Conservation (phyloP, 2,888 invertebrate species). For the Epicampocera succincta region DNA sequence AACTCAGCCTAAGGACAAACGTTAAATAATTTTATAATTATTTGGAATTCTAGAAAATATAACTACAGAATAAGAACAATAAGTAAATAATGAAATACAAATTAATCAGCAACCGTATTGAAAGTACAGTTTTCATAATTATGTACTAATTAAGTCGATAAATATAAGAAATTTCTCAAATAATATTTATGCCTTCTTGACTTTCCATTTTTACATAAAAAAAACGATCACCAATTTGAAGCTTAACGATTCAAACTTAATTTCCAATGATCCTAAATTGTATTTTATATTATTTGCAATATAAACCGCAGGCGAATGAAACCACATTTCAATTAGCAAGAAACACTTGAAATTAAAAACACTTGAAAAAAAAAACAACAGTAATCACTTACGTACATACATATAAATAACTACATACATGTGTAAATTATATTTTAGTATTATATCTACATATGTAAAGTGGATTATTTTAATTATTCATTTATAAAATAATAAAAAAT, state of each 20-base stretch:
- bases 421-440: slow-evolving; percentile 51
- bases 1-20: slow-evolving; percentile 71
- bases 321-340: slow-evolving; percentile 20
- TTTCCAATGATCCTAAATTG: slow-evolving; percentile 26
- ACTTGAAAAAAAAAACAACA: slow-evolving; percentile 19
- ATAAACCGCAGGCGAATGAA: slow-evolving; percentile 38
- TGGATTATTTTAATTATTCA: slow-evolving; percentile 39
- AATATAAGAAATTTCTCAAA: slow-evolving; percentile 26
- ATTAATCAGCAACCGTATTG: neutral
- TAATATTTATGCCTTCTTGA: slow-evolving; percentile 53
- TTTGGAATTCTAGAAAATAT: slow-evolving; percentile 10
- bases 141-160: slow-evolving; percentile 43
- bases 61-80: slow-evolving; percentile 24
- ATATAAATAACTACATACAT: slow-evolving; percentile 23
- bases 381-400: slow-evolving; percentile 15
- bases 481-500: slow-evolving; percentile 44
- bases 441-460: neutral
- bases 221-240: neutral
- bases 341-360: slow-evolving; percentile 23
- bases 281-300: slow-evolving; percentile 16
- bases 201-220: slow-evolving; percentile 54
- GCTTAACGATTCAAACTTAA: slow-evolving; percentile 31
- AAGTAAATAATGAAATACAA: slow-evolving; percentile 10
- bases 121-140: slow-evolving; percentile 14
- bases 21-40: slow-evolving; percentile 56